Percentiles rank a stretch among this genome's conserved stretches.
These are phyloP conservation scores for Melanocharis versteri DNA, from an alignment of 2,113 vertebrate genomes.

Conservation along the genomic window DNA sequence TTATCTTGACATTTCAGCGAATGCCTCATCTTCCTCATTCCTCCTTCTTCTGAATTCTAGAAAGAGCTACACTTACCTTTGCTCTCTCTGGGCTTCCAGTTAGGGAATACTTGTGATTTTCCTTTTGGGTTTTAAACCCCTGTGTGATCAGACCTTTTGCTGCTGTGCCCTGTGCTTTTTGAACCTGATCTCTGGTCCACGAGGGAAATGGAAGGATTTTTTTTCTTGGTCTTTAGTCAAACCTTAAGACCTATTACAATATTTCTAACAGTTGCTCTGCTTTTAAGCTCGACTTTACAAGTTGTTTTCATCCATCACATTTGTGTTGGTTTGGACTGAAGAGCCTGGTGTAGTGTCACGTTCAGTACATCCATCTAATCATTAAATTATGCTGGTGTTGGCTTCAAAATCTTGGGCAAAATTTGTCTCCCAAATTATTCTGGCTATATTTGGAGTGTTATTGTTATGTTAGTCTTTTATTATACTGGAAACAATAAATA, in stretches of 20 bases:
- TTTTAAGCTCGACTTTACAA: background rate
- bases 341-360: background rate
- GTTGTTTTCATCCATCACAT: background rate
- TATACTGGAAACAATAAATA: background rate
- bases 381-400: background rate
- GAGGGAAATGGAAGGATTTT: background rate
- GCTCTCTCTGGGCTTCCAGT: constrained; percentile 38
- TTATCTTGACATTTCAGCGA: constrained; percentile 67
- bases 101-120: constrained; percentile 60
- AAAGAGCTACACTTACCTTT: constrained; percentile 45
- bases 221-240: background rate
- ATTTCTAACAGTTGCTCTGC: background rate
- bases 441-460: background rate
- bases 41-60: constrained; percentile 55
- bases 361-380: background rate
- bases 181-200: background rate
- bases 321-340: background rate
- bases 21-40: constrained; percentile 49
- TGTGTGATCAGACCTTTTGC: constrained; percentile 40
- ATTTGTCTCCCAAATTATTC: background rate
- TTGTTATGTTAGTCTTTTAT: background rate
- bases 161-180: background rate
- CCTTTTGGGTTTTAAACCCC: constrained; percentile 39
- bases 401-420: background rate
- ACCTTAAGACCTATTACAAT: background rate